Conservation (phyloP, 2,888 invertebrate genomes). For the Brachynemurus nebulosus region DNA sequence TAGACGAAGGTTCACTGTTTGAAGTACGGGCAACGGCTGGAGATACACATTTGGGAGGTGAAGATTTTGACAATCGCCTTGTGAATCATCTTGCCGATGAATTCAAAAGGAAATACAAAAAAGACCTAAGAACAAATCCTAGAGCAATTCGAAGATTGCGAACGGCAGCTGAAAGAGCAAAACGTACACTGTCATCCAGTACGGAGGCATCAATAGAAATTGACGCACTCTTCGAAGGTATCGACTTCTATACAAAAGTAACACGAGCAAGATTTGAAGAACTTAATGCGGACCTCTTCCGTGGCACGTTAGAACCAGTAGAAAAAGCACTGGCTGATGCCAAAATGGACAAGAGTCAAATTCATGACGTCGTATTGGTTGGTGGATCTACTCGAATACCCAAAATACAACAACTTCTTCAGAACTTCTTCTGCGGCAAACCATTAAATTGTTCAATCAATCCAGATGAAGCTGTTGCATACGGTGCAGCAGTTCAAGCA, state of each 20-base stretch:
- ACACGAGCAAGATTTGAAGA: conserved; percentile 65
- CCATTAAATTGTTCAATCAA: conserved; percentile 28
- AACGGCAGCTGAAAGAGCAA: conserved; percentile 65
- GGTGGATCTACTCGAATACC: conserved; percentile 73
- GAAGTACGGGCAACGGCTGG: conserved; percentile 40
- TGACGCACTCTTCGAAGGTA: conserved; percentile 61
- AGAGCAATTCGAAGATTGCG: conserved; percentile 53
- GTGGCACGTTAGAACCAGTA: conserved; percentile 55
- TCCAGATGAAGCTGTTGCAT: conserved; percentile 30
- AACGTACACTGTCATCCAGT: conserved; percentile 61
- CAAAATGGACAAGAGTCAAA: conserved; percentile 59
- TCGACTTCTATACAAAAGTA: conserved; percentile 60
- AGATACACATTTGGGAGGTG: conserved; percentile 35
- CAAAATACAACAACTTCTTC: conserved; percentile 58
- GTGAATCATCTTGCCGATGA: conserved; percentile 55
- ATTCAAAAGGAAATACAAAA: conserved; percentile 55
- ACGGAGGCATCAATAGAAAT: conserved; percentile 63
- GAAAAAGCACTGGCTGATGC: conserved; percentile 62
- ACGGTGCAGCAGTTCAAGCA: conserved; percentile 29
- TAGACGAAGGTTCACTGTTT: conserved; percentile 42
- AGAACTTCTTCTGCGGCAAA: conserved; percentile 57
- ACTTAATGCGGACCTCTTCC: conserved; percentile 54
- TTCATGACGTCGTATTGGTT: conserved; percentile 68
- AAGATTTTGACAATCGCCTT: conserved; percentile 42
- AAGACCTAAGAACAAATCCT: conserved; percentile 50